A percentile compares a stretch with the other conserved stretches of the same genome.
Conservation (phyloP, 1,140 invertebrate species). For the Nasonia giraulti region DNA sequence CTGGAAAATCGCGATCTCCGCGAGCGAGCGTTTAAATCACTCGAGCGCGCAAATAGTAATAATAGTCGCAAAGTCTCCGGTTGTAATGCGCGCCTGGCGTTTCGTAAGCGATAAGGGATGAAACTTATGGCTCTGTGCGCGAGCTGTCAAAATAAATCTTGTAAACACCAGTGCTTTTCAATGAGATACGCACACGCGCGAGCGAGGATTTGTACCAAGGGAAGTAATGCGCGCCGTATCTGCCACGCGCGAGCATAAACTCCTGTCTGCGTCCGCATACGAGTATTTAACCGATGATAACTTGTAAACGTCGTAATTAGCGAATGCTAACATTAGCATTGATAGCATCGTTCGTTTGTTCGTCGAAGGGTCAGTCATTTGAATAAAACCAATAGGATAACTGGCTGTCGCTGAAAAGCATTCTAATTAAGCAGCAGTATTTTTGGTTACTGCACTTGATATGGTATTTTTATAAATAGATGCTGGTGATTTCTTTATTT, state of each 20-base stretch:
- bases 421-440: not conserved
- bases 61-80: conserved; percentile 6
- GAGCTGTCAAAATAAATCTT: conserved; percentile 45
- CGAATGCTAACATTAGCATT: conserved; percentile 3
- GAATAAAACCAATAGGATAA: not conserved
- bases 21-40: not conserved
- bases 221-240: conserved; percentile 27
- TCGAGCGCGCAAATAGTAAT: conserved; percentile 6
- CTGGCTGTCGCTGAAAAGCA: not conserved
- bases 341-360: not conserved
- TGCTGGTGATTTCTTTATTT: too few species aligned
- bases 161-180: conserved; percentile 22
- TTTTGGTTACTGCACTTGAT: too few species aligned
- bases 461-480: too few species aligned
- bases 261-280: not conserved
- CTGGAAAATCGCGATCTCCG: not conserved
- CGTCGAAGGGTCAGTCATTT: not conserved
- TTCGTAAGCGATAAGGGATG: conserved; percentile 47
- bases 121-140: conserved; percentile 16
- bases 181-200: conserved; percentile 22
- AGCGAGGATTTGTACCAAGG: not conserved
- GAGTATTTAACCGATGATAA: conserved; percentile 25
- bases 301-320: conserved; percentile 32
- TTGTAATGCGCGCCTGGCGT: not conserved
- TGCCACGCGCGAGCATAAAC: not conserved